phyloP scores from a whole-genome alignment of 2,888 invertebrate species.

The Athrips mouffetella region DNA sequence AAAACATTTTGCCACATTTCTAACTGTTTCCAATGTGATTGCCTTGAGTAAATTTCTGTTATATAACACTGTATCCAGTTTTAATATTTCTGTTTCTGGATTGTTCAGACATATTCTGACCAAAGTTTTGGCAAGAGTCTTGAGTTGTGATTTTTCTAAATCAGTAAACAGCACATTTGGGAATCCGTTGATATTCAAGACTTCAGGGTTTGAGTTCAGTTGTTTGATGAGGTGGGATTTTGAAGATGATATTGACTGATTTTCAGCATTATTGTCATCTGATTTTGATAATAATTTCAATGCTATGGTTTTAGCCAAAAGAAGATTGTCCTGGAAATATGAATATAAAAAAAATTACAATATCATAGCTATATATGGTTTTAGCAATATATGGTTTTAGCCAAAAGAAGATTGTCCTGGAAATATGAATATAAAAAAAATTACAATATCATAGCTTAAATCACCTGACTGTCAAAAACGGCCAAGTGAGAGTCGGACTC shows the following conservation, averaged over 20 bases:
- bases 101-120: conserved; percentile 43
- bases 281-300: conserved; percentile 39
- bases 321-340: conserved; percentile 61
- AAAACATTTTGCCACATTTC: conserved; percentile 48
- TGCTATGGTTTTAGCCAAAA: conserved; percentile 53
- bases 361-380: not conserved
- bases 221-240: conserved; percentile 55
- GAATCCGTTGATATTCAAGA: conserved; percentile 42
- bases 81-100: conserved; percentile 36
- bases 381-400: conserved; percentile 45
- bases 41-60: conserved; percentile 50
- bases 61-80: conserved; percentile 39
- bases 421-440: conserved; percentile 31
- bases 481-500: no score
- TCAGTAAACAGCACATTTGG: conserved; percentile 47
- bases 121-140: conserved; percentile 50
- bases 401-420: conserved; percentile 55
- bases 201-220: conserved; percentile 34
- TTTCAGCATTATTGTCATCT: conserved; percentile 19
- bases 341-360: conserved; percentile 13
- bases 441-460: not conserved
- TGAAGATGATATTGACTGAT: conserved; percentile 29
- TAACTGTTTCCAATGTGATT: conserved; percentile 51
- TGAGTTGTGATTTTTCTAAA: conserved; percentile 48
- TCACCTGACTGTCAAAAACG: not conserved